These are phyloP conservation scores for Poeciliopsis prolifica DNA, from an alignment of 2,113 vertebrate genomes.

Conservation along the genomic window DNA sequence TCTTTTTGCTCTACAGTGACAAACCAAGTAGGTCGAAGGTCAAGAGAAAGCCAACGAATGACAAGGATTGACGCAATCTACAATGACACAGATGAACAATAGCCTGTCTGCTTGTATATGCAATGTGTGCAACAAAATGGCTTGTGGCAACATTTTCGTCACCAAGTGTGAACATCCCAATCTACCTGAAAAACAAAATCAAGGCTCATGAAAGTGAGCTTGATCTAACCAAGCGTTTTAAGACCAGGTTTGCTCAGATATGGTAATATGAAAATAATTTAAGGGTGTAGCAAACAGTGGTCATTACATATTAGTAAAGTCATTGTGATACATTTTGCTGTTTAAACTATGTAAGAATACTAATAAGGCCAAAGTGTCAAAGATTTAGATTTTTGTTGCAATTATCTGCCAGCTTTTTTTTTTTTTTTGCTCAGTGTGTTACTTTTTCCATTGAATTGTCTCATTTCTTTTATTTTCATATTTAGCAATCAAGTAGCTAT, in stretches of 20 bases:
- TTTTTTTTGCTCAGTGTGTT: neutral
- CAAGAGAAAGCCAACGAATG: constrained; percentile 47
- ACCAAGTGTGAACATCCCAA: constrained; percentile 37
- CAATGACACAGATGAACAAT: constrained; percentile 47
- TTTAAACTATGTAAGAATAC: neutral
- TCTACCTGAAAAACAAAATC: neutral
- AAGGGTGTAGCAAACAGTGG: neutral
- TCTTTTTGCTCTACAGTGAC: constrained; percentile 41
- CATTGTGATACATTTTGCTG: neutral
- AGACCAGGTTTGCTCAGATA: neutral
- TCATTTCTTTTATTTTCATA: too few species aligned
- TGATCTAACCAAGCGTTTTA: neutral
- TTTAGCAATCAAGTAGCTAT: too few species aligned
- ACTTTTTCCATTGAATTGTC: too few species aligned
- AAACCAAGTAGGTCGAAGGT: constrained; percentile 70
- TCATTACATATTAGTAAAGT: constrained; percentile 14
- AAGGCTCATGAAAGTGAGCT: neutral
- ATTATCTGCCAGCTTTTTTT: neutral
- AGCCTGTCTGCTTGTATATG: constrained; percentile 44
- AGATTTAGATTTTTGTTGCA: neutral
- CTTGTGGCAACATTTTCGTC: constrained; percentile 33
- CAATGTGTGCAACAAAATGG: constrained; percentile 16
- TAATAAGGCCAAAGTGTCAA: neutral
- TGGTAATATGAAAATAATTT: constrained; percentile 8
- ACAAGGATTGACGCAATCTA: constrained; percentile 44